Base-by-base conservation (phyloP, 2,888 invertebrate genomes). In the Drosophila atroscutellata region DNA sequence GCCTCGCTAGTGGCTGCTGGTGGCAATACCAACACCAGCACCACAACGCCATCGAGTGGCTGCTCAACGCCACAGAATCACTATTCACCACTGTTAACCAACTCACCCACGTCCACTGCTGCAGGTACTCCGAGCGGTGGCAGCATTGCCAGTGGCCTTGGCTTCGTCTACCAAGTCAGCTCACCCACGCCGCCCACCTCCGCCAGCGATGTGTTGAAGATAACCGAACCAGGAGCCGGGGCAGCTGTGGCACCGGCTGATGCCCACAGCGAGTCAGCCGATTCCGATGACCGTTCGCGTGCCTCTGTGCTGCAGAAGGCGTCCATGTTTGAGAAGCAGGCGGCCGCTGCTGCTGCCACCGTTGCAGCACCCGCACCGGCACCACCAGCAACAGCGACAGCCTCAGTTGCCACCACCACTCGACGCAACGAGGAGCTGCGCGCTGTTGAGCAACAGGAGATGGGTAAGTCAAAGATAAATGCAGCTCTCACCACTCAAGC, bases 271-370 rank as follows among this genome's bases (percentile, higher is more conserved):
- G 71, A 61, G 2, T 36, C 68, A 20, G 77, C 78, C 1, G 92
- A 92, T 68, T 83, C 91, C 61, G 93, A 93, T 73, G 92, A 92
- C 54, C 91, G 92, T 58, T 92, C 93, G 5, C 90, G 92, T 28
- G 93, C 93, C 55, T 93, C 93, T 2, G 93, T 93, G 20, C 75
- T 93, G 55, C 93, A 93, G 69, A 93, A 93, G 83, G 92, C 92
- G 28, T 93, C 93, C 30, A 92, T 93, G 93, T 93, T 93, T 79
- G 93, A 93, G 79, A 92, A 92, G 77, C 91, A 92, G 77, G 92
- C 93, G 37, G 91, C 92, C 24, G 91, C 92, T 11, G 92, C 87
- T 3, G 81, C 82, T 7, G 75, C 86, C 13, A 51, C 80, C 3
- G 47, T 64, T 8, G 58, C 86, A 1, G 49, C 37, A 1, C n/a